phyloP scores from a whole-genome alignment of 64 coral and sea anemone species.

The Stichodactyla helianthus region DNA sequence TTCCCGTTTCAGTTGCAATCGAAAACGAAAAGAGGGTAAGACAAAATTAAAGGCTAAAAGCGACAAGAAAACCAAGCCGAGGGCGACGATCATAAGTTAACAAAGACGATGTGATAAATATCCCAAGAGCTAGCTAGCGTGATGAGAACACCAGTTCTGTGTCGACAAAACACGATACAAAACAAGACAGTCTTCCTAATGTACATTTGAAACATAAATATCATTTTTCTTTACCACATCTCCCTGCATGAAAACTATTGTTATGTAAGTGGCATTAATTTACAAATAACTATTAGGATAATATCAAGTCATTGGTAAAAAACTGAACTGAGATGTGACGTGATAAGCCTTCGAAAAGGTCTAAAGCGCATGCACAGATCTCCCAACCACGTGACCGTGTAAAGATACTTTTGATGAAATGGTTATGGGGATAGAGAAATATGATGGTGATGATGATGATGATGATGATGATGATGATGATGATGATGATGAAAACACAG shows the following conservation, averaged over 20 bases:
- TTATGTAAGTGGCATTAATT: not conserved
- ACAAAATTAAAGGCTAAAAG: not conserved
- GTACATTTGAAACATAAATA: not conserved
- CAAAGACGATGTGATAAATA: not conserved
- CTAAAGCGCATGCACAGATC: not conserved
- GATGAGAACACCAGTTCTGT: not conserved
- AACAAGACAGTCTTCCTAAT: not conserved
- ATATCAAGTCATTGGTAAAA: not conserved
- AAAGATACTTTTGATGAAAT: not conserved
- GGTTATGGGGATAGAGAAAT: no score
- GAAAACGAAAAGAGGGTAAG: conserved; percentile 6
- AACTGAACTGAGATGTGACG: not conserved
- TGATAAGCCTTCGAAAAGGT: not conserved
- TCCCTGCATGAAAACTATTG: not conserved
- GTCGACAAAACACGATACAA: not conserved
- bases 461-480: not conserved
- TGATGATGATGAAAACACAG: not conserved
- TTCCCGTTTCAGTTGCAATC: not conserved
- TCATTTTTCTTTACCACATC: not conserved
- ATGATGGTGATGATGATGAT: no score
- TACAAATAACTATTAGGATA: not conserved
- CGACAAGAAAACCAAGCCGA: not conserved
- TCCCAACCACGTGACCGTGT: not conserved
- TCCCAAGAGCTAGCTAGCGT: not conserved
- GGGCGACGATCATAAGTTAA: not conserved